phyloP scores from a whole-genome alignment of 2,797 vertebrate species.

The Myoxocephalus aenaeus region DNA sequence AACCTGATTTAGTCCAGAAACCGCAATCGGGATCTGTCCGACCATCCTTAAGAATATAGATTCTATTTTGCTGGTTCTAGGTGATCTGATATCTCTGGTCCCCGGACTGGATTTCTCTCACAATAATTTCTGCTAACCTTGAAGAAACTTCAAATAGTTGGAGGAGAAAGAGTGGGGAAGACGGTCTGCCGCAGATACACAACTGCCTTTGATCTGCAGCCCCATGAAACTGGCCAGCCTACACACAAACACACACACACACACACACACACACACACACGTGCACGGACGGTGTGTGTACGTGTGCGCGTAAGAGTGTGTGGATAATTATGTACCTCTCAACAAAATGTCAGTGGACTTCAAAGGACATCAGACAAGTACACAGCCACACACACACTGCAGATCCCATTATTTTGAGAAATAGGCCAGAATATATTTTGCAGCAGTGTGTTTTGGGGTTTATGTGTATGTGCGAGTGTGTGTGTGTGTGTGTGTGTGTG shows the following conservation, averaged over 20 bases:
- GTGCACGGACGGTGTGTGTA: neutral
- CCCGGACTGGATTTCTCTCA: neutral
- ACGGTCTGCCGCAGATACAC: slow-evolving; percentile 42
- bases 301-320: neutral
- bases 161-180: slow-evolving; percentile 41
- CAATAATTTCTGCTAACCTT: slow-evolving; percentile 28
- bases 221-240: slow-evolving; percentile 51
- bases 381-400: slow-evolving; percentile 48
- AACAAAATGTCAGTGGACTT: slow-evolving; percentile 69
- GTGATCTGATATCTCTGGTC: neutral
- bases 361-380: slow-evolving; percentile 66
- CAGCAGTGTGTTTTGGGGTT: slow-evolving; percentile 11
- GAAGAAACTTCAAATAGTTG: slow-evolving; percentile 31
- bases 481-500: slow-evolving; percentile 16
- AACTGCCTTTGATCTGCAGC: slow-evolving; percentile 65
- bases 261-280: neutral
- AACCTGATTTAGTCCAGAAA: neutral
- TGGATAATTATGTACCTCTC: slow-evolving; percentile 58
- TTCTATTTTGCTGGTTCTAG: neutral
- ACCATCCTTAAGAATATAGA: neutral
- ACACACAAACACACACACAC: neutral
- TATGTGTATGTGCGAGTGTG: slow-evolving; percentile 3
- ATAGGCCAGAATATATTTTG: slow-evolving; percentile 48
- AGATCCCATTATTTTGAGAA: slow-evolving; percentile 65
- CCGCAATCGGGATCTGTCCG: neutral